Base-by-base conservation (phyloP, 2,888 invertebrate species). In the Ferrisia virgata region DNA sequence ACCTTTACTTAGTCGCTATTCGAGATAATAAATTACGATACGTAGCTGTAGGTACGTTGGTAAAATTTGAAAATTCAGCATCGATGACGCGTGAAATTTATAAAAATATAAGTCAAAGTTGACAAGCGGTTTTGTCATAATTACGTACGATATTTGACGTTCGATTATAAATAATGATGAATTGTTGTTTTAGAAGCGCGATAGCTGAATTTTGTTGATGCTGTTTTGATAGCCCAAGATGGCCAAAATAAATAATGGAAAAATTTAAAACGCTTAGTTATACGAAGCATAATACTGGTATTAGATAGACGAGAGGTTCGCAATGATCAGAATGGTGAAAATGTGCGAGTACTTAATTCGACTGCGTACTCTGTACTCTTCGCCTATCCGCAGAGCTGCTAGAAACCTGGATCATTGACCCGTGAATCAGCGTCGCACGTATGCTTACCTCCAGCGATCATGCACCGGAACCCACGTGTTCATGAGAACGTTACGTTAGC, bases 381-480 rank as follows among this genome's bases (percentile, higher is more conserved):
- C n/a, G n/a, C n/a, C n/a, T 47, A 47, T 15, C n/a, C 53, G 22
- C 53, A 53, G 53, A 22, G n/a, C n/a, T n/a, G n/a, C n/a, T 53
- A 53, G 53, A 53, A n/a, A 13, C 53, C 36, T 76, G 36, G 72
- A 76, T 76, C 72, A 36, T 76, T 76, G 72, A 76, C 72, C 72
- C 36, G 72, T 64, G 64, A 36, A 76, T 76, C 33, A 36, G 18
- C 72, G 36, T 36, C 36, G 72, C 72, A 76, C 36, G 72, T 64
- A 64, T 64, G 15, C 28, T 64, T 58, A 64, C 72, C 72, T 76
- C 72, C 72, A 36, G 36, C 72, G 36, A 76, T 76, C 72, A 76
- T 76, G 36, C 33, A 76, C 72, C 72, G 72, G 72, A 76, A 76
- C 72, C 31, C 72, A 76, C 72, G 72, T 76, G 72, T 76, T 76